These are phyloP conservation scores for Limnephilus marmoratus DNA, from an alignment of 2,888 invertebrate genomes.

Conservation along the genomic window DNA sequence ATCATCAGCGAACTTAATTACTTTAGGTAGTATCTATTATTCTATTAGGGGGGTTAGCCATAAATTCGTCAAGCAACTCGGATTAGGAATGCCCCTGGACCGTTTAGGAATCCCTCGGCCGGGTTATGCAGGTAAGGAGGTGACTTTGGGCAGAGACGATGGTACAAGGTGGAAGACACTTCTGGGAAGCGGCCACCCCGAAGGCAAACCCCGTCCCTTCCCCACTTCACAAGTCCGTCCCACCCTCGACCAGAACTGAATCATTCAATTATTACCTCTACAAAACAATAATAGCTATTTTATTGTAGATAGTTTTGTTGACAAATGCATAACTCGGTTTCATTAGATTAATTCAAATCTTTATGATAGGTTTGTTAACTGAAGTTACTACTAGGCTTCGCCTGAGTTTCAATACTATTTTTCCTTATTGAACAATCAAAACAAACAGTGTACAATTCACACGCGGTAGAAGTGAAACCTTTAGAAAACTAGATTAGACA, in stretches of 20 bases:
- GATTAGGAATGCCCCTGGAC: neutral
- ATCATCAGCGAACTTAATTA: neutral
- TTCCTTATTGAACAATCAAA: too few species aligned
- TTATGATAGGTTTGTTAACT: too few species aligned
- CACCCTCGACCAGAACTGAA: neutral
- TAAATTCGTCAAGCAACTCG: neutral
- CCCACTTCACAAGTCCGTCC: neutral
- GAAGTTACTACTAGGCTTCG: too few species aligned
- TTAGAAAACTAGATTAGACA: too few species aligned
- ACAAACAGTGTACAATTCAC: too few species aligned
- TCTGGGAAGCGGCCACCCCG: slow-evolving; percentile 41
- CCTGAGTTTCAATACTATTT: too few species aligned
- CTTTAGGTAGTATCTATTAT: neutral
- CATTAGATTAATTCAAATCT: too few species aligned
- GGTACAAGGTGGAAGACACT: neutral
- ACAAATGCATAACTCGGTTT: too few species aligned
- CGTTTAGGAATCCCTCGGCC: slow-evolving; percentile 27
- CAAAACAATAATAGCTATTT: neutral
- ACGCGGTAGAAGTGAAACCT: too few species aligned
- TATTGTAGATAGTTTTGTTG: neutral
- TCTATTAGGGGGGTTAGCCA: neutral
- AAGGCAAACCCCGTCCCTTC: neutral
- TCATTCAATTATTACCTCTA: slow-evolving; percentile 8
- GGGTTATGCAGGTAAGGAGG: slow-evolving; percentile 29
- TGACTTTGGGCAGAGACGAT: neutral